Conservation (phyloP, 2,113 vertebrate genomes). For the Neolamprologus tretocephalus region DNA sequence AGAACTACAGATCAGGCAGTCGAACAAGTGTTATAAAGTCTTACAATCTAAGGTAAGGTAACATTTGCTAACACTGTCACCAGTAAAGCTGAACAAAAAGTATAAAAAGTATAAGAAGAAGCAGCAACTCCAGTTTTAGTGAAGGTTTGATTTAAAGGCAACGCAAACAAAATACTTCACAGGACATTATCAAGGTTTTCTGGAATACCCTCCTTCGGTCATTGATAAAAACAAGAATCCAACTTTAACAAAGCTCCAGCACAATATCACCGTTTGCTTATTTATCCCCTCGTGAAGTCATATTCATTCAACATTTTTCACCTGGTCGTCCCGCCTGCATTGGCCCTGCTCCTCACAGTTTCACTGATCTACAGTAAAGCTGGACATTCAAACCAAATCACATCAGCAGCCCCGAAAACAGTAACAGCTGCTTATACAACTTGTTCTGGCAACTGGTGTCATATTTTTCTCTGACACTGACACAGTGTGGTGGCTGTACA, state of each 20-base stretch:
- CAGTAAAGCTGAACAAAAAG: background rate
- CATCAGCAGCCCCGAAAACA: background rate
- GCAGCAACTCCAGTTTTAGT: background rate
- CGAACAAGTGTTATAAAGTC: background rate
- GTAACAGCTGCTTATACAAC: conserved; percentile 19
- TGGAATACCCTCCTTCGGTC: background rate
- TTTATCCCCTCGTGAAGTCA: background rate
- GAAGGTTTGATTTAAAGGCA: background rate
- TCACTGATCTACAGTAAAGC: background rate
- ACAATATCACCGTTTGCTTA: background rate
- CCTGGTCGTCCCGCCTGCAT: background rate
- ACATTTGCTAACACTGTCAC: background rate
- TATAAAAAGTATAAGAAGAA: background rate
- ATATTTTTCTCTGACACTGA: background rate
- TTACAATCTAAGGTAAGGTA: background rate
- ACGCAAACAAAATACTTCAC: background rate
- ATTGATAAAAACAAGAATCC: background rate
- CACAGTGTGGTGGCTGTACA: background rate
- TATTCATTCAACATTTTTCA: background rate
- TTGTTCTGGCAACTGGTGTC: background rate
- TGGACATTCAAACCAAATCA: conserved; percentile 16
- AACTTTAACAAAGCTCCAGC: background rate
- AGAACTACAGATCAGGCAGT: background rate
- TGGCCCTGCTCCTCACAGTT: background rate
- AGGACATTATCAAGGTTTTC: background rate